Evolutionary conservation across 1,140 invertebrate genomes (phyloP).

Genomic region (Hetaerina americana): DNA sequence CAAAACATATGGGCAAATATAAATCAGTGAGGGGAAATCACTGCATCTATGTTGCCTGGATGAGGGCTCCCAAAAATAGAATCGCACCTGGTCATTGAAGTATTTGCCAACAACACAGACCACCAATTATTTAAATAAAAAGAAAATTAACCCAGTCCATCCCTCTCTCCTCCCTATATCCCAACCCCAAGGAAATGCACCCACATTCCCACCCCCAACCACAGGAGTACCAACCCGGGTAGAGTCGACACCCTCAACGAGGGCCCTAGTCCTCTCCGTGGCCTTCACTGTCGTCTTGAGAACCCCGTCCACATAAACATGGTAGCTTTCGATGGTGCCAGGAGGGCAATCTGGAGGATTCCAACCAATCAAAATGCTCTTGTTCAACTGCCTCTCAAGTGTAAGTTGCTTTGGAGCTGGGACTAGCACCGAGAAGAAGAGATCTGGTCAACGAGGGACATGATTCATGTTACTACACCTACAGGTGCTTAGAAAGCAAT

Average conservation of each 20-base stretch:
- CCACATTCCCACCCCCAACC: too few species aligned
- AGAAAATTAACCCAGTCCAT: too few species aligned
- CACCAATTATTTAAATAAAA: too few species aligned
- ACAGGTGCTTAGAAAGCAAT: conserved; percentile 4
- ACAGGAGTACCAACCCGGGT: conserved; percentile 60
- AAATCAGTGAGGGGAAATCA: too few species aligned
- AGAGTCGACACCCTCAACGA: conserved; percentile 94
- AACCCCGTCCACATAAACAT: conserved; percentile 94
- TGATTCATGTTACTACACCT: conserved; percentile 7
- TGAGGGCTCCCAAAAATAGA: too few species aligned
- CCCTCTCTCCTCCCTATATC: too few species aligned
- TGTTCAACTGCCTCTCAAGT: conserved; percentile 95
- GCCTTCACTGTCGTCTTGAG: conserved; percentile 91
- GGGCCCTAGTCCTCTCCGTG: conserved; percentile 83
- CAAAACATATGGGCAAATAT: too few species aligned
- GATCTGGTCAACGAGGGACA: conserved; percentile 36
- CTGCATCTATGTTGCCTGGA: too few species aligned
- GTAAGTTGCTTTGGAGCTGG: conserved; percentile 90
- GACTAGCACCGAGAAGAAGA: conserved; percentile 90
- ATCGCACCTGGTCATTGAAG: too few species aligned
- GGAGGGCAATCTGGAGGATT: conserved; percentile 62
- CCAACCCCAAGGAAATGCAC: too few species aligned
- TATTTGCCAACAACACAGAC: too few species aligned
- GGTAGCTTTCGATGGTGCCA: conserved; percentile 77
- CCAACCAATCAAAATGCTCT: conserved; percentile 97